A percentile compares a stretch with the other conserved stretches of the same genome.
These are phyloP conservation scores for Hirudo medicinalis DNA, from an alignment of 1,140 invertebrate species.

Conservation along the genomic window DNA sequence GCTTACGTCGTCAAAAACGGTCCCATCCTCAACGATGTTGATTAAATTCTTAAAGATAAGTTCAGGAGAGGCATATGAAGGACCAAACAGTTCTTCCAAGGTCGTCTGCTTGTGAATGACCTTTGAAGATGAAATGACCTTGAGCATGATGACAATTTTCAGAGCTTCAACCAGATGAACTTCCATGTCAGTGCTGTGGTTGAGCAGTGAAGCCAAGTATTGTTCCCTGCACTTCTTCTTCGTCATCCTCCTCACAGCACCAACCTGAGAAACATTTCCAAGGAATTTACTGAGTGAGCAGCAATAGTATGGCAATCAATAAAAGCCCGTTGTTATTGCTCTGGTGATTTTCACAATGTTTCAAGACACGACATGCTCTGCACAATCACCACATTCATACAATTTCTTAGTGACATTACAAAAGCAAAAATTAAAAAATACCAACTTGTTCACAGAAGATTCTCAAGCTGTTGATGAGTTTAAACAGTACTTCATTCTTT, in stretches of 20 bases:
- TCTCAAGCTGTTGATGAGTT: slow-evolving; percentile 33
- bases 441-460: slow-evolving; percentile 17
- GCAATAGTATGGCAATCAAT: slow-evolving; percentile 22
- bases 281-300: slow-evolving; percentile 27
- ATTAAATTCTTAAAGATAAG: background rate
- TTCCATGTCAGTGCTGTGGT: slow-evolving; percentile 39
- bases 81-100: slow-evolving; percentile 25
- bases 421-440: background rate
- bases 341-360: background rate
- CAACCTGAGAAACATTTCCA: slow-evolving; percentile 24
- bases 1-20: background rate
- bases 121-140: slow-evolving; percentile 36
- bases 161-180: slow-evolving; percentile 44
- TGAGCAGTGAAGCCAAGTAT: slow-evolving; percentile 37
- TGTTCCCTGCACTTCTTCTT: slow-evolving; percentile 32
- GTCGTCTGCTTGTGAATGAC: slow-evolving; percentile 27
- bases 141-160: slow-evolving; percentile 44
- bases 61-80: background rate
- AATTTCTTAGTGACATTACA: background rate
- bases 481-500: slow-evolving; percentile 14
- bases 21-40: background rate
- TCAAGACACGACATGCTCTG: background rate
- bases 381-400: background rate
- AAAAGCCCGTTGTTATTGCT: too few species aligned
- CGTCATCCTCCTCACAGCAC: slow-evolving; percentile 30